Percentiles rank a stretch among this genome's conserved stretches.
Evolutionary conservation across 2,113 vertebrate genomes (phyloP).

Genomic region (Trochalopteron elliotii): DNA sequence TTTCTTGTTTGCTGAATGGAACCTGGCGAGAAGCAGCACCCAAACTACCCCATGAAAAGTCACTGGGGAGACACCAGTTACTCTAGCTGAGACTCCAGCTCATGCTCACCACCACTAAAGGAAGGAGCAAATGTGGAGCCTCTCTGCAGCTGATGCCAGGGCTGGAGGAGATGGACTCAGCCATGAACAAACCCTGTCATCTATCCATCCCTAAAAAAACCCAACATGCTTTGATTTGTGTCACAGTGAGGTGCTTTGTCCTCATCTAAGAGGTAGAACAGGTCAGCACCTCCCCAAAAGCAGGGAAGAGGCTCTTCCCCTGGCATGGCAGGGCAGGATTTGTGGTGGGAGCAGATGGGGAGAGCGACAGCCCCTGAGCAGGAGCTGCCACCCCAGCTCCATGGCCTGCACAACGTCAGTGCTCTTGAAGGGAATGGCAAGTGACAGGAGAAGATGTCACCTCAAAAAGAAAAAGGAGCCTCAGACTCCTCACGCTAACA

Average conservation of each 20-base stretch:
- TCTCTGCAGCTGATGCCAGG: background rate
- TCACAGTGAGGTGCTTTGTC: background rate
- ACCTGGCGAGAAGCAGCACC: background rate
- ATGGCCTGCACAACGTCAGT: accelerated
- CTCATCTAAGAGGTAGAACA: background rate
- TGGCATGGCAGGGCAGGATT: background rate
- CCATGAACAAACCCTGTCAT: background rate
- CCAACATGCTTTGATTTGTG: background rate
- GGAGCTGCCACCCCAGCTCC: background rate
- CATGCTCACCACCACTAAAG: background rate
- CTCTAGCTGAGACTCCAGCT: background rate
- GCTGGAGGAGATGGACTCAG: background rate
- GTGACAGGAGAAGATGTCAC: background rate
- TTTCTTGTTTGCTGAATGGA: background rate
- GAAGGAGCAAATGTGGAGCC: background rate
- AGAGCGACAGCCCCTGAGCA: background rate
- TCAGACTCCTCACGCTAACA: background rate
- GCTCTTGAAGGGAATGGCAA: background rate
- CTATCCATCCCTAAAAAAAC: background rate
- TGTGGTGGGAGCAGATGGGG: background rate
- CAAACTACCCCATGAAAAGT: background rate
- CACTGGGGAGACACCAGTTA: background rate
- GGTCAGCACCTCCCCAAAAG: background rate
- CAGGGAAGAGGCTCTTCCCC: background rate
- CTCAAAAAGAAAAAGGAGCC: background rate